Percentiles rank a stretch among this genome's conserved stretches.
phyloP scores from a whole-genome alignment of 2,888 invertebrate species.

The Cloeon dipterum region DNA sequence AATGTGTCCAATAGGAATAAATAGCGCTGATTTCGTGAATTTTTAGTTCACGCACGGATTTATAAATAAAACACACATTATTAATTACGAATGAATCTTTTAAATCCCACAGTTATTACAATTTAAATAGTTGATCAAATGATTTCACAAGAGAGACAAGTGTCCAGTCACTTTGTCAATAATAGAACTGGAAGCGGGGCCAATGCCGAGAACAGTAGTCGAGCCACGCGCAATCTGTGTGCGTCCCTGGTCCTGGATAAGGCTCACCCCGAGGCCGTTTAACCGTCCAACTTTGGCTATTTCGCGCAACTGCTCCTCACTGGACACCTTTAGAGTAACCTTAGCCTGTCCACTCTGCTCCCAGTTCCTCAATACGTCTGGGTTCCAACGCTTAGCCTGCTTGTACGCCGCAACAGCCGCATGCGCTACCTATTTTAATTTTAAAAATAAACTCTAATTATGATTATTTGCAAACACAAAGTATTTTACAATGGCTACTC shows the following conservation, averaged over 20 bases:
- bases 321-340: slow-evolving; percentile 61
- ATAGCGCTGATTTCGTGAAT: too few relatives aligned
- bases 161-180: slow-evolving; percentile 72
- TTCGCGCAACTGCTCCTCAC: slow-evolving; percentile 43
- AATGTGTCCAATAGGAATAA: too few relatives aligned
- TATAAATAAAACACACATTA: too few relatives aligned
- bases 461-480: too few relatives aligned
- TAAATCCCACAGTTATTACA: too few relatives aligned
- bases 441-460: too few relatives aligned
- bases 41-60: too few relatives aligned
- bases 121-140: too few relatives aligned
- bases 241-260: slow-evolving; percentile 76
- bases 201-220: slow-evolving; percentile 73
- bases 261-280: slow-evolving; percentile 41
- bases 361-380: slow-evolving; percentile 35
- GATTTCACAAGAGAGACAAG: slow-evolving; percentile 18
- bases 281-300: slow-evolving; percentile 44
- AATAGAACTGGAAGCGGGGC: slow-evolving; percentile 59
- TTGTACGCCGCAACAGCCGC: slow-evolving; percentile 77
- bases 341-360: slow-evolving; percentile 60
- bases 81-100: too few relatives aligned
- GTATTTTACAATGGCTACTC: too few relatives aligned
- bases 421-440: too few relatives aligned
- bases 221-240: slow-evolving; percentile 81
- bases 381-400: slow-evolving; percentile 34